Percentiles rank a stretch among this genome's conserved stretches.
These are phyloP conservation scores for Lepidothrix coronata DNA, from an alignment of 2,113 vertebrate species.

Conservation along the genomic window DNA sequence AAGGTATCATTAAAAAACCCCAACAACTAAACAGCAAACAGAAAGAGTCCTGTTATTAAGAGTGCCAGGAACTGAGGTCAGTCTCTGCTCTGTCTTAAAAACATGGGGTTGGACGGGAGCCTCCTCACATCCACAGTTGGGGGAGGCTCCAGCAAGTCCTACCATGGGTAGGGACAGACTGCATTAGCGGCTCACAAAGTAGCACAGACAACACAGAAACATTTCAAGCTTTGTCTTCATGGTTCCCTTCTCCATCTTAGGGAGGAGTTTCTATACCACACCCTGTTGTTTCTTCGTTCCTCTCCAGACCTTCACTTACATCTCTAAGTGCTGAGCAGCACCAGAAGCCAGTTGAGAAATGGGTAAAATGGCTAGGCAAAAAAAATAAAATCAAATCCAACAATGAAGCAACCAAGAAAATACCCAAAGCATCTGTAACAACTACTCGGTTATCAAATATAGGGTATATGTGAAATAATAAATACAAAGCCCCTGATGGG, in stretches of 20 bases:
- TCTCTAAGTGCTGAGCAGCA: neutral
- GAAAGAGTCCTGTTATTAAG: slow-evolving; percentile 1
- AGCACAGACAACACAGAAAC: neutral
- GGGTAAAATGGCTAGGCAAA: fast-evolving
- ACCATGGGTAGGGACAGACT: neutral
- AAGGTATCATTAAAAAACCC: neutral
- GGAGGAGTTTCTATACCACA: neutral
- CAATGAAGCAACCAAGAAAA: neutral
- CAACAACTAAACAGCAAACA: neutral
- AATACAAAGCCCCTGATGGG: neutral
- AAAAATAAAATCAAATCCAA: neutral
- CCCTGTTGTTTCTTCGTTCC: fast-evolving
- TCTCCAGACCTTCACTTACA: neutral
- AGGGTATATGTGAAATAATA: neutral
- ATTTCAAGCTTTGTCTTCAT: neutral
- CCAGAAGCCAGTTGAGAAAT: neutral
- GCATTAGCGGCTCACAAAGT: neutral
- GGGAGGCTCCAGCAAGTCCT: neutral
- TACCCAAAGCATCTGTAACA: neutral
- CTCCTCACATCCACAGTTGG: fast-evolving
- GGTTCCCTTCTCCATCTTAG: neutral
- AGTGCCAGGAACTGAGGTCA: neutral
- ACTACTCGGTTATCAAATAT: neutral
- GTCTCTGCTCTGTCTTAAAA: neutral
- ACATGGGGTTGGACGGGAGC: neutral